Conservation (phyloP, 2,888 invertebrate genomes). For the Trisateles emortualis region DNA sequence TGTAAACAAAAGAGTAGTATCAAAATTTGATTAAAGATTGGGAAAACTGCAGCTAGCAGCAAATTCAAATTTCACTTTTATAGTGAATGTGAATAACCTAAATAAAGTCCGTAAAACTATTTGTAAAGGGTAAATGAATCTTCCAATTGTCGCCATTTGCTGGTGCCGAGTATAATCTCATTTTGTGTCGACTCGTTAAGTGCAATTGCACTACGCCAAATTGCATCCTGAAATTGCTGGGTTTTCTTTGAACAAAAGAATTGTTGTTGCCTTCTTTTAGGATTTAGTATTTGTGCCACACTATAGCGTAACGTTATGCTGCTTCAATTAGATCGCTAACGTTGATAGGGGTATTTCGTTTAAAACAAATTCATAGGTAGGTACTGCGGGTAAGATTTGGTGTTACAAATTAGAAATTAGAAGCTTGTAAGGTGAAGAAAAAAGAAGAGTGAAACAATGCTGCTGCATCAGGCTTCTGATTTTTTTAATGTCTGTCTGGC, state of each 20-base stretch:
- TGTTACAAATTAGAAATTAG: background rate
- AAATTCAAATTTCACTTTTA: background rate
- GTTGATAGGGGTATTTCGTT: slow-evolving; percentile 22
- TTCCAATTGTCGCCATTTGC: slow-evolving; percentile 55
- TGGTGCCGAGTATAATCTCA: slow-evolving; percentile 51
- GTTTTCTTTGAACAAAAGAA: slow-evolving; percentile 50
- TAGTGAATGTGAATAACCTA: slow-evolving; percentile 20
- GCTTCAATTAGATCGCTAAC: slow-evolving; percentile 36
- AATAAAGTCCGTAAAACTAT: slow-evolving; percentile 38
- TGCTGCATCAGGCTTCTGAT: no score
- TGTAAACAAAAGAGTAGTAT: no score
- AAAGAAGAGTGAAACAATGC: no score
- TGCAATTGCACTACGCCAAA: slow-evolving; percentile 55
- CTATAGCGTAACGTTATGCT: slow-evolving; percentile 31
- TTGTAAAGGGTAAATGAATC: slow-evolving; percentile 54
- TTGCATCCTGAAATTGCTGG: slow-evolving; percentile 47
- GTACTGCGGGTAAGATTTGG: no score
- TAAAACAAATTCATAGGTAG: slow-evolving; percentile 22
- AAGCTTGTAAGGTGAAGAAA: no score
- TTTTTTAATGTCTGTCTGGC: no score
- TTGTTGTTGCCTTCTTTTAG: slow-evolving; percentile 40
- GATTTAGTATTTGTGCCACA: slow-evolving; percentile 36
- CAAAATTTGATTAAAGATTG: no score
- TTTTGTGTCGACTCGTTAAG: slow-evolving; percentile 60
- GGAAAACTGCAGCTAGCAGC: no score